Conservation (phyloP, 2,113 vertebrate genomes). For the Scalopus aquaticus region DNA sequence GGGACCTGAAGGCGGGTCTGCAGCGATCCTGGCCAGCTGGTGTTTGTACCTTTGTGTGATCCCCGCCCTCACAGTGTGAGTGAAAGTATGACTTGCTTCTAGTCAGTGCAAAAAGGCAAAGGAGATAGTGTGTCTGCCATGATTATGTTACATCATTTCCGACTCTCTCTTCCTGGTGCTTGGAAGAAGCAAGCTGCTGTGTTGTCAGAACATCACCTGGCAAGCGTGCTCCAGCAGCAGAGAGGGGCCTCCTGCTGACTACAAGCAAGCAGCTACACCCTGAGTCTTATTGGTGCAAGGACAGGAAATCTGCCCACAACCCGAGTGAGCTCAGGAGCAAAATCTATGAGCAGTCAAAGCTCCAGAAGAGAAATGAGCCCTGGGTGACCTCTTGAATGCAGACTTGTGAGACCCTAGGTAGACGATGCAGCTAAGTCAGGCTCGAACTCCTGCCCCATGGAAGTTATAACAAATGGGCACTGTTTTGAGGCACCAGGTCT, state of each 20-base stretch:
- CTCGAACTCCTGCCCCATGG: background rate
- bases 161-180: background rate
- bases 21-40: background rate
- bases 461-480: background rate
- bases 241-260: background rate
- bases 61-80: background rate
- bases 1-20: background rate
- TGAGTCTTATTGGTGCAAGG: background rate
- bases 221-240: background rate
- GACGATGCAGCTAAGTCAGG: background rate
- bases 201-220: background rate
- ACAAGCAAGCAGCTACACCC: background rate
- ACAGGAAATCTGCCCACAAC: slow-evolving; percentile 20
- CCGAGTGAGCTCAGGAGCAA: background rate
- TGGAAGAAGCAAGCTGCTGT: background rate
- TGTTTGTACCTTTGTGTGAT: background rate
- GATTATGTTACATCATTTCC: background rate
- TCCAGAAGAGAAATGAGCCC: background rate
- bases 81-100: background rate
- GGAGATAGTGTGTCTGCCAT: background rate
- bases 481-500: background rate
- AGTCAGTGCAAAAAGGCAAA: background rate
- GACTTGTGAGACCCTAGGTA: background rate
- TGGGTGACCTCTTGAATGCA: background rate
- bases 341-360: background rate